Percentiles rank a stretch among this genome's conserved stretches.
These are phyloP conservation scores for Smithornis capensis DNA, from an alignment of 2,113 vertebrate species.

Conservation along the genomic window DNA sequence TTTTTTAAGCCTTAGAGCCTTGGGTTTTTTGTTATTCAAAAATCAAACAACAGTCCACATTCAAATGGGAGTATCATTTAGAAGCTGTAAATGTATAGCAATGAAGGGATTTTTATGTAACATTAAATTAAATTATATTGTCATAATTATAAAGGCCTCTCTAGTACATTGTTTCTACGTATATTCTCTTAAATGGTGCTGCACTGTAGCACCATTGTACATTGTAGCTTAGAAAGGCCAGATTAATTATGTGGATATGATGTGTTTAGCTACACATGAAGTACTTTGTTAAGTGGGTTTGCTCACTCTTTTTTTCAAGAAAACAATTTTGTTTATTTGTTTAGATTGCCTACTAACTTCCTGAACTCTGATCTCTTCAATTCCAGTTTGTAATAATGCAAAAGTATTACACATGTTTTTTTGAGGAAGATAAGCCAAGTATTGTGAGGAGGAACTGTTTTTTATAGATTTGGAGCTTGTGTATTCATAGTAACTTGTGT, in stretches of 20 bases:
- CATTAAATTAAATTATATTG: not conserved
- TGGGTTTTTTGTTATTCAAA: not conserved
- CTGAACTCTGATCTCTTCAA: not conserved
- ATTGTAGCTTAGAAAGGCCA: not conserved
- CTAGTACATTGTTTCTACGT: not conserved
- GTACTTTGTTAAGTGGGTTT: not conserved
- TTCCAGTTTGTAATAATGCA: not conserved
- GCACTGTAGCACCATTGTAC: not conserved
- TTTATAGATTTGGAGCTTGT: not conserved
- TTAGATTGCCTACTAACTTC: not conserved
- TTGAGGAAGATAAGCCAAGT: not conserved
- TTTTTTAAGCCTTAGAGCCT: not conserved
- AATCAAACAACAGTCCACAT: not conserved
- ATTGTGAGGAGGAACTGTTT: not conserved
- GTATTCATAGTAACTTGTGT: not conserved
- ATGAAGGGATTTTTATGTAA: not conserved
- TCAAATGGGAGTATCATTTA: not conserved
- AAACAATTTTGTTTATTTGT: not conserved
- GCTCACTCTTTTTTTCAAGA: not conserved
- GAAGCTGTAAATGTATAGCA: not conserved
- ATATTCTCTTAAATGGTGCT: constrained; percentile 11
- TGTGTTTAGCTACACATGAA: not conserved
- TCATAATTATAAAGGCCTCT: not conserved
- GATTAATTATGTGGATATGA: not conserved
- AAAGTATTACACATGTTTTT: not conserved